A percentile compares a stretch with the other conserved stretches of the same genome.
Conservation (phyloP, 2,888 invertebrate species). For the Catonia carolina region DNA sequence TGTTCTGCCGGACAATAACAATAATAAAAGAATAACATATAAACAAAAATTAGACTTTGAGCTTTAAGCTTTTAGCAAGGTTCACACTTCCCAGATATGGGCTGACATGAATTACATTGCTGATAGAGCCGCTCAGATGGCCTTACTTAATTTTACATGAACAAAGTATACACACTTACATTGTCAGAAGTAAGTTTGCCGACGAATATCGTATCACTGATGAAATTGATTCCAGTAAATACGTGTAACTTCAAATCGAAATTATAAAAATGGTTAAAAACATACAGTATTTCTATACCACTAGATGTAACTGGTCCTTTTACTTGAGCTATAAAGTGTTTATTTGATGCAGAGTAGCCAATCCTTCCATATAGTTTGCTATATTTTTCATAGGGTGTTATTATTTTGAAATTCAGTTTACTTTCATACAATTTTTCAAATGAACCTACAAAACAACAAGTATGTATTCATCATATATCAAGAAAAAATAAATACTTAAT, state of each 20-base stretch:
- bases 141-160: too few relatives aligned
- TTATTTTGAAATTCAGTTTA: constrained; percentile 66
- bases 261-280: constrained; percentile 52
- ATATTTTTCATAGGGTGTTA: constrained; percentile 63
- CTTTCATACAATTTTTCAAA: constrained; percentile 45
- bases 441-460: background rate
- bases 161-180: constrained; percentile 48
- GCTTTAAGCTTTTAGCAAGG: too few relatives aligned
- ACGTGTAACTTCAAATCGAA: constrained; percentile 68
- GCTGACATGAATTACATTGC: too few relatives aligned
- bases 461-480: too few relatives aligned
- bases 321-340: constrained; percentile 66
- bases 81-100: too few relatives aligned
- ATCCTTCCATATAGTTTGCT: constrained; percentile 59
- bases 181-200: constrained; percentile 62
- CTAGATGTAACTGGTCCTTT: constrained; percentile 60
- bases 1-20: too few relatives aligned
- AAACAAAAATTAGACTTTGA: too few relatives aligned
- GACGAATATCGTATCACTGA: constrained; percentile 58
- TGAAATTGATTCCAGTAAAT: constrained; percentile 64
- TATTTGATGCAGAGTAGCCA: constrained; percentile 62
- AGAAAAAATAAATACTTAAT: too few relatives aligned
- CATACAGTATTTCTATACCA: constrained; percentile 60
- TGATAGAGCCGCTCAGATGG: too few relatives aligned
- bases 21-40: too few relatives aligned